Base-by-base conservation (phyloP, 2,888 invertebrate genomes). In the Osmoderma eremita region DNA sequence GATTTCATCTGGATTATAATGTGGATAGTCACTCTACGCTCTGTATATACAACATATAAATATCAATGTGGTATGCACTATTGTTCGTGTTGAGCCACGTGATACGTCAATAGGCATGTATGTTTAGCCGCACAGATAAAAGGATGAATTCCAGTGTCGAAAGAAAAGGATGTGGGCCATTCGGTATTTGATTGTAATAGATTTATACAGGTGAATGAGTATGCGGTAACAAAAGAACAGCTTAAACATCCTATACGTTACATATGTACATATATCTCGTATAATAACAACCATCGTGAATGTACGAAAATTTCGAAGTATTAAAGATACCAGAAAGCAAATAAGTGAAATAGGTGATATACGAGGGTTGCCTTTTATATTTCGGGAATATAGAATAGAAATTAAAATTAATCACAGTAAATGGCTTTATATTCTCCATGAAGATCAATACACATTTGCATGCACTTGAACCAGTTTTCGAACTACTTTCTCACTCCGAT, bases 1-100 rank as follows among this genome's bases (percentile, higher is more conserved):
- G 30, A 58, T 58, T 17, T 58, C 45, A 42, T 42, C 22, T 45
- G 24, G 58, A 42, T 24, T 58, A 42, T 58, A 24, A 30, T 24
- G 6, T 56, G 13, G 13, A 6, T 24, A 50, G 13, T 24, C 20
- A 41, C 18, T 41, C 18, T 56, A 22, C n/a, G 8, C 56, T 22
- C 12, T 18, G 13, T 41, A 22, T 53, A 18, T 38, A 38, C 13
- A n/a, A n/a, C n/a, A 8, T 42, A 22, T 41, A 2, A 10, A 8
- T n/a, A 42, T 56, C 8, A 6, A 24, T 48, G 17, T 30, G 8
- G 10, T 30, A 10, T 42, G 42, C 17, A 42, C 17, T 42, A 42
- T 42, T 42, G 42, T 15, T 13, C 30, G 1, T 15, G 42, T 42
- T 1, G 1, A 5, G 5, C n/a, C 12, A 13, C n/a, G 2, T 51